Evolutionary conservation across 2,113 vertebrate genomes (phyloP), one percentile per base, ranked within the genome.

Genomic region (Tetrao urogallus): DNA sequence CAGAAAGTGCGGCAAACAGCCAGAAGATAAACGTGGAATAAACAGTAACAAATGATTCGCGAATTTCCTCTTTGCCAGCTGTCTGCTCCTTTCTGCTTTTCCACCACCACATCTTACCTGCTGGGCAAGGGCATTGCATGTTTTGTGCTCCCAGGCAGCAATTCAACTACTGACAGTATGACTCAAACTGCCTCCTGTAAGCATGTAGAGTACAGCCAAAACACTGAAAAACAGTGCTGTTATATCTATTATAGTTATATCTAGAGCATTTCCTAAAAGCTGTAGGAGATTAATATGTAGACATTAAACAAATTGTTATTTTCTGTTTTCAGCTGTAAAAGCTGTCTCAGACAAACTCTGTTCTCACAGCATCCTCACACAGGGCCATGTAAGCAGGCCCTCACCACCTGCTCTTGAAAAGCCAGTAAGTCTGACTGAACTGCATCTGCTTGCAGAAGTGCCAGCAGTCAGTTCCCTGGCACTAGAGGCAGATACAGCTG

Each of bases 251-350:
- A 38, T 10, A 76, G 20, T 43, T 58, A 13, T 11, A 17, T 11
- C 24, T 8, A 76, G 13, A 57, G 56, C 36, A 28, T 50, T 81
- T 27, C 8, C 22, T 40, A 18, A 52, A 71, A 70, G 52, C 25
- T 7, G 6, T 13, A 66, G 5, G 7, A 54, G 5, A 4, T 6
- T 5, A 76, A 83, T 70, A 76, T 38, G 36, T 28, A 58, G 21
- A 64, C 47, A 28, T 72, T 43, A n/a, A 18, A 42, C 7, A 0
- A 6, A 9, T 2, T 0, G 15, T 9, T 61, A 25, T 28, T 56
- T 30, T 14, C 13, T 86, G 40, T 27, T 58, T 76, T 86, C 16
- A 58, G 3, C 16, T 34, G 12, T 36, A 34, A 70, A 76, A 77
- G 42, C 20, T 27, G 11, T 48, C 16, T 64, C 11, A n/a, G 34